A percentile compares a stretch with the other conserved stretches of the same genome.
Evolutionary conservation across 2,113 vertebrate species (phyloP).

Genomic region (Clarias gariepinus): DNA sequence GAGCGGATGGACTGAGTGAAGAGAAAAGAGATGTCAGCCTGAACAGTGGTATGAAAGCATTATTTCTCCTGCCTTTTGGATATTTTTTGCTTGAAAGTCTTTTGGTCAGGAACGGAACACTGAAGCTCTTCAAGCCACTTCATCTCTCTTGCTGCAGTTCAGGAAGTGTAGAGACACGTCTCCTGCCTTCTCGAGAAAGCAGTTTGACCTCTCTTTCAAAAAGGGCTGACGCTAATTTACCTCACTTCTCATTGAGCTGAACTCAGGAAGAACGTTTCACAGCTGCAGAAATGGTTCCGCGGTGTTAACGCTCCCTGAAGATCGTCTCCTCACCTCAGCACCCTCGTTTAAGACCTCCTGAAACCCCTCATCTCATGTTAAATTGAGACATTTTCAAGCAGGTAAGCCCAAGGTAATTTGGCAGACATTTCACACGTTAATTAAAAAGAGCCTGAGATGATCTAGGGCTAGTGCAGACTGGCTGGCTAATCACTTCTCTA

Average conservation of each 20-base stretch:
- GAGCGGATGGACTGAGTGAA: conserved; percentile 22
- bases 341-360: conserved; percentile 13
- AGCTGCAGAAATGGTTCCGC: conserved; percentile 13
- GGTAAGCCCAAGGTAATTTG: conserved; percentile 62
- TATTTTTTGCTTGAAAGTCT: conserved; percentile 7
- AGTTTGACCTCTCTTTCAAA: conserved; percentile 21
- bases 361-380: conserved; percentile 60
- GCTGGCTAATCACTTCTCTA: conserved; percentile 66
- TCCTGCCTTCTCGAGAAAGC: neutral
- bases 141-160: neutral
- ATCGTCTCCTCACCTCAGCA: conserved; percentile 34
- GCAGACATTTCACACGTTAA: conserved; percentile 69
- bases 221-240: conserved; percentile 38
- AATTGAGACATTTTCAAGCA: conserved; percentile 65
- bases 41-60: conserved; percentile 4
- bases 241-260: conserved; percentile 43
- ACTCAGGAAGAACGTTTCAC: conserved; percentile 20
- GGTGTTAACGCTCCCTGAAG: conserved; percentile 22
- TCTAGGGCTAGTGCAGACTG: conserved; percentile 63
- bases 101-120: neutral
- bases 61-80: conserved; percentile 47
- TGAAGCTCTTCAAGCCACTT: neutral
- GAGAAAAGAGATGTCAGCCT: conserved; percentile 11
- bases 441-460: conserved; percentile 68
- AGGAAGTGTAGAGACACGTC: conserved; percentile 23